These are phyloP conservation scores for Perizoma flavofasciatum DNA, from an alignment of 2,888 invertebrate genomes.

Conservation along the genomic window DNA sequence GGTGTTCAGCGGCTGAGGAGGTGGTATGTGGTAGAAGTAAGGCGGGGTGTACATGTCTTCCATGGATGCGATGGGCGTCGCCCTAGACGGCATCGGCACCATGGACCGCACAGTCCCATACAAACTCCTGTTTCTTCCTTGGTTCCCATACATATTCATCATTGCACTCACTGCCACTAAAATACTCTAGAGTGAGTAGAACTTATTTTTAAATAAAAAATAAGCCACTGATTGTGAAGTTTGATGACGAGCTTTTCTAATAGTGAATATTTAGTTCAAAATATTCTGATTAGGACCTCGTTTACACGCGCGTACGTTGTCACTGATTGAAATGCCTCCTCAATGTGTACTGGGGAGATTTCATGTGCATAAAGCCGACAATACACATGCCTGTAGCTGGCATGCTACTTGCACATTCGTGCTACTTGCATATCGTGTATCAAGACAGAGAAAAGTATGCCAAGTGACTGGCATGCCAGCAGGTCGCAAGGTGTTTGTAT, in stretches of 20 bases:
- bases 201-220: slow-evolving; percentile 73
- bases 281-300: slow-evolving; percentile 72
- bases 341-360: slow-evolving; percentile 53
- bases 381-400: slow-evolving; percentile 43
- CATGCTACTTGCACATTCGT: too few relatives aligned
- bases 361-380: slow-evolving; percentile 41
- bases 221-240: slow-evolving; percentile 60
- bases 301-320: slow-evolving; percentile 54
- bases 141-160: slow-evolving; percentile 69
- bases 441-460: too few relatives aligned
- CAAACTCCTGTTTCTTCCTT: slow-evolving; percentile 63
- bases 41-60: slow-evolving; percentile 72
- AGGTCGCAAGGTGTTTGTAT: too few relatives aligned
- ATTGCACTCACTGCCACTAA: slow-evolving; percentile 46
- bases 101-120: slow-evolving; percentile 77
- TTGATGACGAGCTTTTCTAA: slow-evolving; percentile 55
- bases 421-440: too few relatives aligned
- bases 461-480: too few relatives aligned
- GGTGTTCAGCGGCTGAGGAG: slow-evolving; percentile 71
- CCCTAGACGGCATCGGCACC: slow-evolving; percentile 54
- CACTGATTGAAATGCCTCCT: slow-evolving; percentile 61
- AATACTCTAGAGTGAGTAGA: slow-evolving; percentile 47
- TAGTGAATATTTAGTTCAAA: slow-evolving; percentile 63
- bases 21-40: slow-evolving; percentile 76
- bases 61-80: slow-evolving; percentile 59